These are phyloP conservation scores for Eulemur rufifrons DNA, from an alignment of 2,113 vertebrate species.

Conservation along the genomic window DNA sequence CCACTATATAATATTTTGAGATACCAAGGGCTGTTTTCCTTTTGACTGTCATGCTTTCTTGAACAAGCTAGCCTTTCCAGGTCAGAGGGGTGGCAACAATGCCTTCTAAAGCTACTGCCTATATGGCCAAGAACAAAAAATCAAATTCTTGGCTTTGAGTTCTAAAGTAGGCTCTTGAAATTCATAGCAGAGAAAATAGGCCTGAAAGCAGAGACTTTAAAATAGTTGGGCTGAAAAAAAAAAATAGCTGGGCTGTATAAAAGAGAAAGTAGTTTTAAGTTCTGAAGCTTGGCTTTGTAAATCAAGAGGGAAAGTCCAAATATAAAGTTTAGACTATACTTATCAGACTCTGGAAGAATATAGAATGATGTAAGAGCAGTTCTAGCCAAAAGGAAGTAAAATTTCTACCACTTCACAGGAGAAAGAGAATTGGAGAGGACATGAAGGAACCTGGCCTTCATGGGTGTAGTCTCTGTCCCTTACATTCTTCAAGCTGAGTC, in stretches of 20 bases:
- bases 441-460: not conserved
- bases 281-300: slow-evolving; percentile 37
- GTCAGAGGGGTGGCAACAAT: not conserved
- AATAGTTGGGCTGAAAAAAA: not conserved
- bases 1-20: not conserved
- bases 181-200: not conserved
- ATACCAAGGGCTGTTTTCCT: not conserved
- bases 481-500: not conserved
- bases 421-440: slow-evolving; percentile 13
- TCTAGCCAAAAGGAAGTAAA: slow-evolving; percentile 40
- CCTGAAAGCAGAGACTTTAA: slow-evolving; percentile 25
- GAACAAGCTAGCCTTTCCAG: not conserved
- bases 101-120: not conserved
- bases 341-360: slow-evolving; percentile 13
- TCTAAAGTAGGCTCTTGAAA: slow-evolving; percentile 44
- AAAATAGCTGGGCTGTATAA: not conserved
- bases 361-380: not conserved
- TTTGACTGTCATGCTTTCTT: not conserved
- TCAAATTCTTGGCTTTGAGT: slow-evolving; percentile 49
- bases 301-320: slow-evolving; percentile 15
- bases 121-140: not conserved
- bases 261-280: slow-evolving; percentile 46
- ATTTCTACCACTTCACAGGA: slow-evolving; percentile 29
- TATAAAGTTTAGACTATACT: slow-evolving; percentile 32
- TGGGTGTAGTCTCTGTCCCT: not conserved